Conservation (phyloP, 2,797 vertebrate genomes). For the Balearica regulorum region DNA sequence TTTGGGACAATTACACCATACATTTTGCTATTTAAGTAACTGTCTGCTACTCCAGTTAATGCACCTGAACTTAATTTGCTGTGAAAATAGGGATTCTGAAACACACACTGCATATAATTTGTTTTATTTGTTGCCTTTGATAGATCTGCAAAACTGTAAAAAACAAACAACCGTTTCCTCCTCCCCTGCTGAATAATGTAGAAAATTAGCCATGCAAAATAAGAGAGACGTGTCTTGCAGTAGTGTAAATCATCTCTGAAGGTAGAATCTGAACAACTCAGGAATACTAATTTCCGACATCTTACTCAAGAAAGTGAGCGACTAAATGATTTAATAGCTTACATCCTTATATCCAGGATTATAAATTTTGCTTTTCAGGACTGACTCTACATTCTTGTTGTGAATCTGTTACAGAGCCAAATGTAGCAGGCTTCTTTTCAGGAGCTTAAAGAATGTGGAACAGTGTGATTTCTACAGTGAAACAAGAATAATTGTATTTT, state of each 20-base stretch:
- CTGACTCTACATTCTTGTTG: background rate
- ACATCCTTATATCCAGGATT: background rate
- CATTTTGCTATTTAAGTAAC: constrained; percentile 1
- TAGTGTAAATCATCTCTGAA: background rate
- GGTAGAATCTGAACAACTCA: background rate
- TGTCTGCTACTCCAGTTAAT: background rate
- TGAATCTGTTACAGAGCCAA: background rate
- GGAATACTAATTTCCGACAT: constrained; percentile 30
- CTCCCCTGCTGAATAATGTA: constrained; percentile 10
- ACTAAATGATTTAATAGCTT: background rate
- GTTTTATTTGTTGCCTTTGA: constrained; percentile 34
- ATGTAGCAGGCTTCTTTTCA: background rate
- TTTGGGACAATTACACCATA: background rate
- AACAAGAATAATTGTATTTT: background rate
- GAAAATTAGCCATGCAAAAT: constrained; percentile 34
- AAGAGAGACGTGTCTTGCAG: background rate
- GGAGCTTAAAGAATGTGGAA: background rate
- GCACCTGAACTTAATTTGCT: constrained; percentile 44
- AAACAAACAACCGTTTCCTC: constrained; percentile 2
- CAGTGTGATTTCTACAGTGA: background rate
- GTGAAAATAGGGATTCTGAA: constrained; percentile 32
- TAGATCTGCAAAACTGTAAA: constrained; percentile 16
- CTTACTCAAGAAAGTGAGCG: background rate
- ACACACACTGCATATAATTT: background rate
- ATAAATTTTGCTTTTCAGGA: constrained; percentile 2